phyloP scores from a whole-genome alignment of 2,113 vertebrate species.

The Taurulus bubalis region DNA sequence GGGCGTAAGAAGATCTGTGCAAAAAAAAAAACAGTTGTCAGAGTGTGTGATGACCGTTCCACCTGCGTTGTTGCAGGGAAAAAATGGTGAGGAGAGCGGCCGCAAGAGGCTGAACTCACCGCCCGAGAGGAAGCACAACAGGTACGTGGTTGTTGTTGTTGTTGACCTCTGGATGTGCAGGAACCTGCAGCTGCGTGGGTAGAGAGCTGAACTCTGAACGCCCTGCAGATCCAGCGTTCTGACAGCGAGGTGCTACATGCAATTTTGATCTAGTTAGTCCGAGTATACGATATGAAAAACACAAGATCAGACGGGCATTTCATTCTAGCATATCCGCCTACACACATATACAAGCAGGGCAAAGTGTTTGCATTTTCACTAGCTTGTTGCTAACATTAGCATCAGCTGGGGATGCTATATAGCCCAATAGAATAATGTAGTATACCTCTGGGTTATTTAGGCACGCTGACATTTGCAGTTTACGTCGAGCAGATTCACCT shows the following conservation, averaged over 20 bases:
- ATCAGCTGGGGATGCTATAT: neutral
- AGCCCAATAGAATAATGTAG: neutral
- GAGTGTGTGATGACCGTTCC: constrained; percentile 3
- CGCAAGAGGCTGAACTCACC: constrained; percentile 13
- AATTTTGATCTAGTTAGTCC: neutral
- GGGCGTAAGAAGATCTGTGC: constrained; percentile 5
- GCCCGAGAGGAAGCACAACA: neutral
- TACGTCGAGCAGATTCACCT: neutral
- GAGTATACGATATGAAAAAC: neutral
- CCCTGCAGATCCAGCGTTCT: neutral
- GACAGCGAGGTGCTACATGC: neutral
- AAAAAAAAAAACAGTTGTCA: neutral
- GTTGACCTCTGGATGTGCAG: constrained; percentile 13
- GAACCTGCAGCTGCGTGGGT: constrained; percentile 28
- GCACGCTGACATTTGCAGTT: neutral
- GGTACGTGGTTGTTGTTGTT: constrained; percentile 8
- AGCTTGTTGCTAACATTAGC: neutral
- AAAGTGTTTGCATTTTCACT: neutral
- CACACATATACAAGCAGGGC: neutral
- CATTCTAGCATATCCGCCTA: too few relatives aligned
- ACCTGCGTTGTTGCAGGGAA: constrained; percentile 20
- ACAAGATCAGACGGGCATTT: neutral
- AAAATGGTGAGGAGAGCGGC: constrained; percentile 24
- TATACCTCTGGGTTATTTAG: neutral
- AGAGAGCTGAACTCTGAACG: neutral